Evolutionary conservation across 2,797 vertebrate genomes (phyloP), one percentile per base, ranked within the genome.

Genomic region (Mallotus villosus): DNA sequence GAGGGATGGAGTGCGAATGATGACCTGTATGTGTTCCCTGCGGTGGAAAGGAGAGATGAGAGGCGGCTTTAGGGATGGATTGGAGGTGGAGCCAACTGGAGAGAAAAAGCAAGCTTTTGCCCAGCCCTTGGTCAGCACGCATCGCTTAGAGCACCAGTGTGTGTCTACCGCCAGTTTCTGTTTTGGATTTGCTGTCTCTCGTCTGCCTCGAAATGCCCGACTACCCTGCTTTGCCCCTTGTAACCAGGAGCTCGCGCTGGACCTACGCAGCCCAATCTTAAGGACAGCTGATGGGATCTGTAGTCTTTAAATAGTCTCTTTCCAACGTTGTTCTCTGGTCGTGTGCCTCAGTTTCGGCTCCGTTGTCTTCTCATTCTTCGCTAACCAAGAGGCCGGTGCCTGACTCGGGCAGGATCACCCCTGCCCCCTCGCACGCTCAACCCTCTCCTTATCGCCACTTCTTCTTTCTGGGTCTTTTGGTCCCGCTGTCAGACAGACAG

Each of bases 11-110:
- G 72, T 27, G 19, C 9, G 2, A 14, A 46, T 1, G 24, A 69
- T 74, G 63, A 81, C 82, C 71, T 41, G 59, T 63, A 59, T 1
- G 72, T 14, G 74, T 46, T 11, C 49, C 82, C 75, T 19, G 60
- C 70, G 25, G 66, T 1, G 9, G 12, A 62, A 76, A 25, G 70
- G 61, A 76, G 76, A 70, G 62, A 58, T 34, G 63, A 27, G 37
- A 53, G 61, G 61, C 46, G 55, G 32, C 53, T 51, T 14, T 17
- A 51, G 74, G 72, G 72, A 62, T 57, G 49, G 9, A 74, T 63
- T 68, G 55, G 34, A 59, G 74, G 78, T 59, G 46, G 58, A 72
- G 64, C 41, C 22, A 67, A 46, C 16, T 51, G 9, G 29, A 37
- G 62, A 34, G 51, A 55, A n/a, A 55, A n/a, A 55, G 51, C 16